phyloP scores from a whole-genome alignment of 2,113 vertebrate genomes.

The Corydoras sp. region DNA sequence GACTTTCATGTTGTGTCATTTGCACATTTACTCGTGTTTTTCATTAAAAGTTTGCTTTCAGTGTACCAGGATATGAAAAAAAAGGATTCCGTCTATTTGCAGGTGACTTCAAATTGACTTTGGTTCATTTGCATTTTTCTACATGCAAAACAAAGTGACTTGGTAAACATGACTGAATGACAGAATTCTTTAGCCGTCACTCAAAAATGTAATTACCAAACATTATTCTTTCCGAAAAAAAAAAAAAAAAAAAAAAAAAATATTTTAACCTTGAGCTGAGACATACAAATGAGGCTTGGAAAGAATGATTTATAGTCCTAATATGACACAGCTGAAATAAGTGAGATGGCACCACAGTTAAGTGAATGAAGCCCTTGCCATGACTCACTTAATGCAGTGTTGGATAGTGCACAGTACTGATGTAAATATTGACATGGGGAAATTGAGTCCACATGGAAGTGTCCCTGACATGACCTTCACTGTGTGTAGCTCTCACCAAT shows the following conservation, averaged over 20 bases:
- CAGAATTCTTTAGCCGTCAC: conserved; percentile 43
- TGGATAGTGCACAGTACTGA: conserved; percentile 24
- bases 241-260: conserved; percentile 45
- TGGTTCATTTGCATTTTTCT: conserved; percentile 52
- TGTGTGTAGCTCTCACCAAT: conserved; percentile 1
- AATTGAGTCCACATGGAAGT: conserved; percentile 35
- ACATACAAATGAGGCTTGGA: conserved; percentile 49
- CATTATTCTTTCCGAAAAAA: conserved; percentile 45
- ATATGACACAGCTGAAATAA: conserved; percentile 43
- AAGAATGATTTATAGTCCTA: conserved; percentile 47
- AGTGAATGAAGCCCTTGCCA: conserved; percentile 22
- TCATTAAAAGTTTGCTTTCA: conserved; percentile 30
- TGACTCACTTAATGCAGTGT: conserved; percentile 23
- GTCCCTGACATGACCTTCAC: conserved; percentile 16
- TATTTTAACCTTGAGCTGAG: conserved; percentile 47
- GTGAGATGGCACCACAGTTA: conserved; percentile 26
- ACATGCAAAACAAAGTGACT: conserved; percentile 43
- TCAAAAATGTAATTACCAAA: conserved; percentile 52
- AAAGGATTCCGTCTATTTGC: conserved; percentile 47
- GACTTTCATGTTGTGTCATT: conserved; percentile 9
- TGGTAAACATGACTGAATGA: conserved; percentile 47
- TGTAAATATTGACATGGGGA: conserved; percentile 38
- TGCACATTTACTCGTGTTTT: conserved; percentile 37
- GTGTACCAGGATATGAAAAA: conserved; percentile 44
- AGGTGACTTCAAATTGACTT: conserved; percentile 57